Evolutionary conservation across 2,888 invertebrate species (phyloP).

Genomic region (Dryococelus australis): DNA sequence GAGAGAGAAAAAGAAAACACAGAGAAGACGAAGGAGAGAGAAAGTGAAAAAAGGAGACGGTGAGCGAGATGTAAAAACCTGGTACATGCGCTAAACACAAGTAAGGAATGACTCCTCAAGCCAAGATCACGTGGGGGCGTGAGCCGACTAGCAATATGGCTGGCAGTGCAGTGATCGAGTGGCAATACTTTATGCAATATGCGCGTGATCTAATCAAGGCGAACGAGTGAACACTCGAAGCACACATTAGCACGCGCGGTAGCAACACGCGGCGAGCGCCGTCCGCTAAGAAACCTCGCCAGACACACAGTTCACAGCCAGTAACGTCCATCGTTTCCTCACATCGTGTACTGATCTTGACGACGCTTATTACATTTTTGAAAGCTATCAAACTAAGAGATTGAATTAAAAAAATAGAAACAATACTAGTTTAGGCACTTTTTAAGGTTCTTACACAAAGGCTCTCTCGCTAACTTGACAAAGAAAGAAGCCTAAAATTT

Average conservation of each 20-base stretch:
- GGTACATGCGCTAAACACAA: not conserved
- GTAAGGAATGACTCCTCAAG: not conserved
- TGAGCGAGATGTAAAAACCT: constrained; percentile 7
- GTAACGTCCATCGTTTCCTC: too few species aligned
- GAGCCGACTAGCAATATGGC: too few species aligned
- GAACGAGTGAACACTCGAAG: too few species aligned
- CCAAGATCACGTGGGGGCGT: not conserved
- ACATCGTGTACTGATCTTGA: too few species aligned
- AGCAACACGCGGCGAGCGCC: not conserved
- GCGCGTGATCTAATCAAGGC: not conserved
- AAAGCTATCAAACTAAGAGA: too few species aligned
- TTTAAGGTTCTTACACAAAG: too few species aligned
- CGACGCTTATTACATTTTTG: too few species aligned
- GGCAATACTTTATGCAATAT: not conserved
- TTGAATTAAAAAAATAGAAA: too few species aligned
- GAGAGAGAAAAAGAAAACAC: not conserved
- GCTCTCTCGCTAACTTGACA: too few species aligned
- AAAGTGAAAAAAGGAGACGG: not conserved
- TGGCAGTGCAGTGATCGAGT: not conserved
- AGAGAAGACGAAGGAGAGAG: not conserved
- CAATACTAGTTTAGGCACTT: too few species aligned
- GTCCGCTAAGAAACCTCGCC: not conserved
- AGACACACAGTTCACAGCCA: too few species aligned
- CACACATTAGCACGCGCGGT: not conserved
- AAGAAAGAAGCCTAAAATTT: too few species aligned